phyloP scores from a whole-genome alignment of 2,113 vertebrate genomes.

The Furnarius figulus region DNA sequence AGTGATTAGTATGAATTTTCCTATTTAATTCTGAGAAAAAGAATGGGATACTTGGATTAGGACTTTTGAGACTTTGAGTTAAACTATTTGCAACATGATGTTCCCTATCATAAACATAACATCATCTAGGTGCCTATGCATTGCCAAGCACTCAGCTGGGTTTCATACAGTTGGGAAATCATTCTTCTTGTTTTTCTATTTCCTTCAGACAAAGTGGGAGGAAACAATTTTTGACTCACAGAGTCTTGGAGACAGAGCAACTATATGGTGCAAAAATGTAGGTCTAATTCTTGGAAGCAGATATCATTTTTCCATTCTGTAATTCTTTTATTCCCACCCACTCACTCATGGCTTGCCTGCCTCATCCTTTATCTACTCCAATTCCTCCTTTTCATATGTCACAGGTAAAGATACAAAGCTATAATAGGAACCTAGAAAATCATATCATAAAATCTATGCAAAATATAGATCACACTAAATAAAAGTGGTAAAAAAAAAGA shows the following conservation, averaged over 20 bases:
- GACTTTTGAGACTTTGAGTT: neutral
- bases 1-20: neutral
- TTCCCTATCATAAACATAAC: neutral
- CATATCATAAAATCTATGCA: neutral
- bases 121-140: neutral
- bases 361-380: neutral
- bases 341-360: neutral
- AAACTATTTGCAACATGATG: neutral
- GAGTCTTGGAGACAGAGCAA: neutral
- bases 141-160: neutral
- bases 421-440: neutral
- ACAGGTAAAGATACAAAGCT: neutral
- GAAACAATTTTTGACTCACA: neutral
- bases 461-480: neutral
- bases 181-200: neutral
- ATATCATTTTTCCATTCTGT: neutral
- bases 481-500: neutral
- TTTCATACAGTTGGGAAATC: neutral
- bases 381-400: neutral
- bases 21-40: neutral
- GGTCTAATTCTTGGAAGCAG: neutral
- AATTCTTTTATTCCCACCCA: neutral
- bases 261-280: neutral
- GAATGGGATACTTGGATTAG: neutral
- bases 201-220: neutral